Evolutionary conservation across 2,888 invertebrate genomes (phyloP), one percentile per base, ranked within the genome.

Genomic region (Eupithecia inturbata): DNA sequence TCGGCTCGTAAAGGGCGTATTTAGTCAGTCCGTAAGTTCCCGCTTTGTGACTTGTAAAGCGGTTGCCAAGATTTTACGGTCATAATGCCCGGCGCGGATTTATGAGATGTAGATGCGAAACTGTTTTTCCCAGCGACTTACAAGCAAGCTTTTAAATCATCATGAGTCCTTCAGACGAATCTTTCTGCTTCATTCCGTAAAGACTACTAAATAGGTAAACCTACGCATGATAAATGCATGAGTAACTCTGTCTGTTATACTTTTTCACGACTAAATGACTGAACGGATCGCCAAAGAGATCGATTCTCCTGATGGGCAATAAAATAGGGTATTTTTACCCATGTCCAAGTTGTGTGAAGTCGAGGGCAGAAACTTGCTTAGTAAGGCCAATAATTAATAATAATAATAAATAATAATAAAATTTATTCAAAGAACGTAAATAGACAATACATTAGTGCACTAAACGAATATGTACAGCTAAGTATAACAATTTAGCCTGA

Each of bases 21-120:
- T 78, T 77, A 75, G 57, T 26, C 57, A 28, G 62, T 33, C 62
- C 2, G 28, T 62, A 16, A 79, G 77, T 80, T 79, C 49, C 76
- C 78, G 62, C 79, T 79, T 75, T 77, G 76, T 76, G 74, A 77
- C 68, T 77, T 77, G 78, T 78, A 79, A 80, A 80, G 74, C 77
- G 79, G 76, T 78, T 78, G 66, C 75, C 72, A 68, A 72, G 78
- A 77, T 78, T 80, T 75, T 78, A 77, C 79, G 79, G 74, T 76
- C 75, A 76, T 79, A 80, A 78, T 78, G 77, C 73, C 74, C 70
- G 45, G 74, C 63, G 28, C 28, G 60, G 28, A 28, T 16, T 62
- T 19, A 62, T 62, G 28, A 9, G 9, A 31, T 12, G 36, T 67
- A 70, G 73, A 70, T 49, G 26, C 28, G 70, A 70, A 14, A 67